phyloP scores from a whole-genome alignment of 2,113 vertebrate genomes.

The Kryptolebias marmoratus region DNA sequence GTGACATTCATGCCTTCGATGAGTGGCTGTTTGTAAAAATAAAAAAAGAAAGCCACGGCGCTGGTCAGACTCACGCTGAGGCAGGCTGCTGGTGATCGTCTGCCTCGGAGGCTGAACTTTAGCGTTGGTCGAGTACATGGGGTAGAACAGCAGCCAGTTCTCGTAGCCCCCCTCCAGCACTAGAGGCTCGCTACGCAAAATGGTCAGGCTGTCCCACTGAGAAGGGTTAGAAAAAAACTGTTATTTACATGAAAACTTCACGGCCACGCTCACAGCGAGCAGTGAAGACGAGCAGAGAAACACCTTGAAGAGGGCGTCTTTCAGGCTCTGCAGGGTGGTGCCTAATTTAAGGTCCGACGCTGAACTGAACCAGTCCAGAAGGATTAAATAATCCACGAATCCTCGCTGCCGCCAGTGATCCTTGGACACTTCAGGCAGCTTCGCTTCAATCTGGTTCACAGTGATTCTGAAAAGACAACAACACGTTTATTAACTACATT shows the following conservation, averaged over 20 bases:
- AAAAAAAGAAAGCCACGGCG: neutral
- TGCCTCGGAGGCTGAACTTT: conserved; percentile 88
- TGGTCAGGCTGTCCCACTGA: conserved; percentile 95
- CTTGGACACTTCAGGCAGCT: conserved; percentile 89
- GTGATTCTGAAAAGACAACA: conserved; percentile 84
- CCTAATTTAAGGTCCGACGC: conserved; percentile 87
- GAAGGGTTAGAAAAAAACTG: conserved; percentile 35
- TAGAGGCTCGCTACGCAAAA: conserved; percentile 90
- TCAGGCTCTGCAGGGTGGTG: conserved; percentile 92
- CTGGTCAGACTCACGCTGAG: conserved; percentile 86
- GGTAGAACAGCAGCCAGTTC: conserved; percentile 97
- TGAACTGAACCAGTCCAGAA: conserved; percentile 96
- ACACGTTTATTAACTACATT: neutral
- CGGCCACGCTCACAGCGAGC: neutral
- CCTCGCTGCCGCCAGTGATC: conserved; percentile 87
- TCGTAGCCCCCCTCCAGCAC: conserved; percentile 97
- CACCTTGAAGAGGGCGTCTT: conserved; percentile 97
- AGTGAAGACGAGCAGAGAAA: neutral
- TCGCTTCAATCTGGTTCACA: conserved; percentile 88
- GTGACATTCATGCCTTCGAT: no score
- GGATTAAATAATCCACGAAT: conserved; percentile 87
- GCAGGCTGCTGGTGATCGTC: conserved; percentile 78
- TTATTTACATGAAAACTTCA: neutral
- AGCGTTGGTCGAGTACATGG: conserved; percentile 94
- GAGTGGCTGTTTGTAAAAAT: neutral